These are phyloP conservation scores for Calameuta filiformis DNA, from an alignment of 2,888 invertebrate species.

Conservation along the genomic window DNA sequence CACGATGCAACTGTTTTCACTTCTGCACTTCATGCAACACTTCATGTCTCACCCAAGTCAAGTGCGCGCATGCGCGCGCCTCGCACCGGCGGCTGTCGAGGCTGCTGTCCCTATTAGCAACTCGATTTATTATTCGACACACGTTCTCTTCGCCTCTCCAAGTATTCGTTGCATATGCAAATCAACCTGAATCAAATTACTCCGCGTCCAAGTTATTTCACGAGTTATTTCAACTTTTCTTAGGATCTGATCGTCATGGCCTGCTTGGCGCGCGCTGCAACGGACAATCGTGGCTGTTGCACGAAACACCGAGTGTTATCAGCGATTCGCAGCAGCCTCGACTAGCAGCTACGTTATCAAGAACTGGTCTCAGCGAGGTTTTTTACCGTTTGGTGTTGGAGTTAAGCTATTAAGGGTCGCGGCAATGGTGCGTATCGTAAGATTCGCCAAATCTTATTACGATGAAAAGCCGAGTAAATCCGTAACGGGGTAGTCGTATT, in stretches of 20 bases:
- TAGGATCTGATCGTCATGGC: background rate
- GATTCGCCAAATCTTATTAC: slow-evolving; percentile 12
- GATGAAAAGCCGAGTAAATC: too few species aligned
- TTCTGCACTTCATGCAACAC: slow-evolving; percentile 52
- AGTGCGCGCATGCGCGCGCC: too few species aligned
- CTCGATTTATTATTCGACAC: too few species aligned
- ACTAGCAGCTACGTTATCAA: background rate
- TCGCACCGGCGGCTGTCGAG: background rate
- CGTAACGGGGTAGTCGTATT: too few species aligned
- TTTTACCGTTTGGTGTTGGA: slow-evolving; percentile 32
- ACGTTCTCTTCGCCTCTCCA: background rate
- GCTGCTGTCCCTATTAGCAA: background rate
- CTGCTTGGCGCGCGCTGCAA: background rate
- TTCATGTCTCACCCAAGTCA: slow-evolving; percentile 14
- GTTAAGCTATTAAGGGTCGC: slow-evolving; percentile 26
- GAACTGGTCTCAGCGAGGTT: too few species aligned
- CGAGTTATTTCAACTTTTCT: background rate
- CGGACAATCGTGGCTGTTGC: background rate
- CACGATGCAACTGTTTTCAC: slow-evolving; percentile 19
- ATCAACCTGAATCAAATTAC: background rate
- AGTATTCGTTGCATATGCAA: background rate
- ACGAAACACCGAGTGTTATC: too few species aligned
- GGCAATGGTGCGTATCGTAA: slow-evolving; percentile 20
- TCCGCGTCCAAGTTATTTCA: background rate
- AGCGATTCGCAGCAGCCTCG: background rate